Conservation (phyloP, 2,113 vertebrate genomes). For the Mionectes macconnelli region DNA sequence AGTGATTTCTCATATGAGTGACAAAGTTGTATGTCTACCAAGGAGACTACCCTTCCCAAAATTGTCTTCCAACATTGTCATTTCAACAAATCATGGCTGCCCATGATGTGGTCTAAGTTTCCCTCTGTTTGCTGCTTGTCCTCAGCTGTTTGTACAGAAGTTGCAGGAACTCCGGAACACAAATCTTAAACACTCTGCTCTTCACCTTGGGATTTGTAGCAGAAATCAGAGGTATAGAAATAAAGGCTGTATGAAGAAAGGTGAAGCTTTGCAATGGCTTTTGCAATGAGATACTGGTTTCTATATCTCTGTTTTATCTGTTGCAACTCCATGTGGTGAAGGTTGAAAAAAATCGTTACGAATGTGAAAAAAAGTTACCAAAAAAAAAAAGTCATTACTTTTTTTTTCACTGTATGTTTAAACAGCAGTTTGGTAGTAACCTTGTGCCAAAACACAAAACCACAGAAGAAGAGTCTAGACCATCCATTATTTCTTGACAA, state of each 20-base stretch:
- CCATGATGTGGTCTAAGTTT: not conserved
- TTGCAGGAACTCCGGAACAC: not conserved
- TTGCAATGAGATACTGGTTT: not conserved
- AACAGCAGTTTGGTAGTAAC: not conserved
- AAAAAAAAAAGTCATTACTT: not conserved
- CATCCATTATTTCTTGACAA: not conserved
- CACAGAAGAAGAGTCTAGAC: not conserved
- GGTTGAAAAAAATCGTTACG: not conserved
- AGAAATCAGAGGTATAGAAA: not conserved
- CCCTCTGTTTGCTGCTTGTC: not conserved
- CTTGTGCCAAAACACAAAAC: not conserved
- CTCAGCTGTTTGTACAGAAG: not conserved
- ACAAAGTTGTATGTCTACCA: not conserved
- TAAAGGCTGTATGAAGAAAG: not conserved
- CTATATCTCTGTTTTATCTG: not conserved
- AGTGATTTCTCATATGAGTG: not conserved
- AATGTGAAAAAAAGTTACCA: not conserved
- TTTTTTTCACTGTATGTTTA: not conserved
- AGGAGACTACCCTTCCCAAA: not conserved
- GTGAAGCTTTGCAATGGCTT: not conserved
- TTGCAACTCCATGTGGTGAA: accelerated
- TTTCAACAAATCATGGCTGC: not conserved
- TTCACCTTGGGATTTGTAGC: not conserved
- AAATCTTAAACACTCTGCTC: not conserved
- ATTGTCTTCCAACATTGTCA: not conserved